A percentile compares a stretch with the other conserved stretches of the same genome.
These are phyloP conservation scores for Hydrochoerus hydrochaeris DNA, from an alignment of 2,113 vertebrate species.

Conservation along the genomic window DNA sequence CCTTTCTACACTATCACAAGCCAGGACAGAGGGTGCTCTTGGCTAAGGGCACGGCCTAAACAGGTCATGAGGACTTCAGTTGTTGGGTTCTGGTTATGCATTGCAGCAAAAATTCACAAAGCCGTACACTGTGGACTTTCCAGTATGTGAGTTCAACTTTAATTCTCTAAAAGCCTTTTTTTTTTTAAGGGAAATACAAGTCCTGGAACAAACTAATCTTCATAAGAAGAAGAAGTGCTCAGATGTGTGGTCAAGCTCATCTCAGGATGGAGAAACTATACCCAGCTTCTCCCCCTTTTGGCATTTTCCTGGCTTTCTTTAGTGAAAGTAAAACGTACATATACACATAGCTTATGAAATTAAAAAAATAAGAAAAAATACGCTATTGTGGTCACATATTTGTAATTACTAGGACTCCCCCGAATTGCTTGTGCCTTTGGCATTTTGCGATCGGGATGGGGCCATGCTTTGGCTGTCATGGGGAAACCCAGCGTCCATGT, in stretches of 20 bases:
- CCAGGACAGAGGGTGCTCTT: rapidly evolving
- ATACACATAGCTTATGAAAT: background rate
- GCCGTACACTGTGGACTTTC: background rate
- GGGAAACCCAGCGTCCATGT: background rate
- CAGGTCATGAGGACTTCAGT: background rate
- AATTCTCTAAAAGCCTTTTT: background rate
- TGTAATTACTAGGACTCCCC: background rate
- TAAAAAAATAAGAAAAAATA: background rate
- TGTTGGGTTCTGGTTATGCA: background rate
- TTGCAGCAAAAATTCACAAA: background rate
- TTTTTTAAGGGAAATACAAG: background rate
- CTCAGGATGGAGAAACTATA: rapidly evolving
- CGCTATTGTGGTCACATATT: background rate
- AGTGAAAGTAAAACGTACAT: background rate
- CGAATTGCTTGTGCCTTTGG: background rate
- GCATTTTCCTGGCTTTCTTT: background rate
- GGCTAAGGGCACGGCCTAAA: background rate
- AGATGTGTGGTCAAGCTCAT: background rate
- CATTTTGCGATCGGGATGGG: background rate
- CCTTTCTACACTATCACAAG: rapidly evolving
- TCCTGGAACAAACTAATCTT: background rate
- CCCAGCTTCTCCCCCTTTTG: background rate
- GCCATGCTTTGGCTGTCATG: rapidly evolving
- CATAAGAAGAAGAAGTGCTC: background rate
- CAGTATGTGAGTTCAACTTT: no score